A percentile compares a stretch with the other conserved stretches of the same genome.
These are phyloP conservation scores for Turdus rufiventris DNA, from an alignment of 2,113 vertebrate genomes.

Conservation along the genomic window DNA sequence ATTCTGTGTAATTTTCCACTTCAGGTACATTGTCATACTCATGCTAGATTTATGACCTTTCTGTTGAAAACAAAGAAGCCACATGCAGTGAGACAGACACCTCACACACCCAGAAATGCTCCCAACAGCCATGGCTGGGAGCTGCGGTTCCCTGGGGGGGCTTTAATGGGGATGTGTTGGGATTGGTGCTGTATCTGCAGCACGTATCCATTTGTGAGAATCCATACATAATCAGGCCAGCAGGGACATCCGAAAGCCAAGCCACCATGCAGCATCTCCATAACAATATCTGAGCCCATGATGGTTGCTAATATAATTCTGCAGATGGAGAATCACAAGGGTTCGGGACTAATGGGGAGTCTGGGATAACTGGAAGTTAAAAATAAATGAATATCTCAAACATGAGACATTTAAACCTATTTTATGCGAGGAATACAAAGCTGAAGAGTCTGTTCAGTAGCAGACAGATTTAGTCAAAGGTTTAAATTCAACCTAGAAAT, in stretches of 20 bases:
- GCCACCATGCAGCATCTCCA: slow-evolving; percentile 40
- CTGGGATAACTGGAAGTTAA: not conserved
- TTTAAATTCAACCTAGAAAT: not conserved
- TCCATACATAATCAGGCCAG: slow-evolving; percentile 52
- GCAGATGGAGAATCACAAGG: not conserved
- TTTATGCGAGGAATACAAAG: not conserved
- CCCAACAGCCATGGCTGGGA: slow-evolving; percentile 6
- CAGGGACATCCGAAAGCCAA: slow-evolving; percentile 33
- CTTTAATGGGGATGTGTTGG: slow-evolving; percentile 30
- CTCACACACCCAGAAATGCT: not conserved
- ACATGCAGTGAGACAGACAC: not conserved
- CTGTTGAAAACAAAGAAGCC: slow-evolving; percentile 30
- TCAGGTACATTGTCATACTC: slow-evolving; percentile 40
- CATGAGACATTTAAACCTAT: not conserved
- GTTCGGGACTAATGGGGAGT: slow-evolving; percentile 12
- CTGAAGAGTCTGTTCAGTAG: not conserved
- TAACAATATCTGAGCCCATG: slow-evolving; percentile 50
- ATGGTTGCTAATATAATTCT: slow-evolving; percentile 51
- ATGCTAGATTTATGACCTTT: not conserved
- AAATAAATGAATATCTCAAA: not conserved
- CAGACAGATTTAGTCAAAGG: not conserved
- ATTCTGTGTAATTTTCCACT: slow-evolving; percentile 33
- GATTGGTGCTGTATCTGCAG: not conserved
- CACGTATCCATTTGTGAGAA: slow-evolving; percentile 8
- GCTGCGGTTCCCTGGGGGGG: not conserved